Evolutionary conservation across 2,888 invertebrate genomes (phyloP).

Genomic region (Synanthedon vespiformis): DNA sequence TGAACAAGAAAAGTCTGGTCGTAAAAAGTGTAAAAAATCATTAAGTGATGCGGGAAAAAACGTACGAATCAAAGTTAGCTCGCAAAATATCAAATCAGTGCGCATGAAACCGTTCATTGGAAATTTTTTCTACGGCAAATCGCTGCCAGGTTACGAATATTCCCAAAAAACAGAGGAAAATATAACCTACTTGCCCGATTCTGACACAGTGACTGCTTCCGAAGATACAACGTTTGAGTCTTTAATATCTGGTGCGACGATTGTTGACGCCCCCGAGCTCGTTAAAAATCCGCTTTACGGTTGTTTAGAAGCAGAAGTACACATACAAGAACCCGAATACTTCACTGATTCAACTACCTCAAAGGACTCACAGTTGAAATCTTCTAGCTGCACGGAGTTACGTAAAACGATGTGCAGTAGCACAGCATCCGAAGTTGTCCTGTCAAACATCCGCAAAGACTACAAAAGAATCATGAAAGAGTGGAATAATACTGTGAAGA

Average conservation of each 20-base stretch:
- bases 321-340: slow-evolving; percentile 36
- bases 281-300: slow-evolving; percentile 58
- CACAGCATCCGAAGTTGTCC: slow-evolving; percentile 31
- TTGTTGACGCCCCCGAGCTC: slow-evolving; percentile 47
- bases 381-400: slow-evolving; percentile 55
- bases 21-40: slow-evolving; percentile 49
- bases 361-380: slow-evolving; percentile 51
- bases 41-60: slow-evolving; percentile 52
- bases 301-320: slow-evolving; percentile 39
- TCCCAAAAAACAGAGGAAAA: slow-evolving; percentile 50
- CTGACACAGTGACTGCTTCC: slow-evolving; percentile 50
- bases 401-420: slow-evolving; percentile 42
- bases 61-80: slow-evolving; percentile 44
- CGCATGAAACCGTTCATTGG: slow-evolving; percentile 57
- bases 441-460: slow-evolving; percentile 46
- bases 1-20: slow-evolving; percentile 38
- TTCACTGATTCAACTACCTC: slow-evolving; percentile 34
- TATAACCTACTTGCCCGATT: slow-evolving; percentile 56
- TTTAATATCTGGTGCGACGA: slow-evolving; percentile 36
- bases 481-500: slow-evolving; percentile 56
- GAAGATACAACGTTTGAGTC: slow-evolving; percentile 50
- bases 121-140: slow-evolving; percentile 62
- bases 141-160: slow-evolving; percentile 49
- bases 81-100: slow-evolving; percentile 47
- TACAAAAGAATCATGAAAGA: slow-evolving; percentile 63